A percentile compares a stretch with the other conserved stretches of the same genome.
Conservation (phyloP, 2,888 invertebrate species). For the Cephalotes varians region DNA sequence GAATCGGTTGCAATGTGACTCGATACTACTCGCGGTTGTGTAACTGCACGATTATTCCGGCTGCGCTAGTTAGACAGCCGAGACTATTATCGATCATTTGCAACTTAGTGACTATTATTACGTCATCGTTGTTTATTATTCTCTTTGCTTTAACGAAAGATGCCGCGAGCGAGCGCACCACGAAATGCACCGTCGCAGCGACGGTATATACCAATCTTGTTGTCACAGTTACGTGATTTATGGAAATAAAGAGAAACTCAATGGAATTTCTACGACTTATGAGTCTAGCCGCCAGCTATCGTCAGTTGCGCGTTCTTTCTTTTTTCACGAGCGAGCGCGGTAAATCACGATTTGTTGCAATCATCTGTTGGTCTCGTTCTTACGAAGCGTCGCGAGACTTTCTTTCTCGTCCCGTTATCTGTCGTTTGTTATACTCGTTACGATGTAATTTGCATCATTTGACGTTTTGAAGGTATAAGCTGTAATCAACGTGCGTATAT, state of each 20-base stretch:
- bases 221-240: slow-evolving; percentile 48
- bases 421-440: slow-evolving; percentile 19
- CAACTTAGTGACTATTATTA: slow-evolving; percentile 21
- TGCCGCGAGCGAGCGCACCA: slow-evolving; percentile 33
- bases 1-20: not conserved
- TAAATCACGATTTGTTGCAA: slow-evolving; percentile 44
- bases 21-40: slow-evolving; percentile 2
- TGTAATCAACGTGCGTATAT: not conserved
- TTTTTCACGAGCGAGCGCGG: slow-evolving; percentile 13
- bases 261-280: slow-evolving; percentile 40
- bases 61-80: not conserved
- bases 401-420: slow-evolving; percentile 1
- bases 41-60: slow-evolving; percentile 5
- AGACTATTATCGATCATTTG: slow-evolving; percentile 28
- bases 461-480: not conserved
- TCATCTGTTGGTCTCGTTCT: slow-evolving; percentile 5
- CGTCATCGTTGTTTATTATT: slow-evolving; percentile 28
- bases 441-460: slow-evolving; percentile 1
- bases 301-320: slow-evolving; percentile 10
- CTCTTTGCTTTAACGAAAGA: slow-evolving; percentile 16
- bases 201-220: slow-evolving; percentile 43
- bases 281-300: slow-evolving; percentile 36
- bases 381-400: slow-evolving; percentile 15
- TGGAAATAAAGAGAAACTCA: slow-evolving; percentile 39
- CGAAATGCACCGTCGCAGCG: slow-evolving; percentile 28